A percentile compares a stretch with the other conserved stretches of the same genome.
Conservation (phyloP, 2,113 vertebrate species). For the Neofelis nebulosa region DNA sequence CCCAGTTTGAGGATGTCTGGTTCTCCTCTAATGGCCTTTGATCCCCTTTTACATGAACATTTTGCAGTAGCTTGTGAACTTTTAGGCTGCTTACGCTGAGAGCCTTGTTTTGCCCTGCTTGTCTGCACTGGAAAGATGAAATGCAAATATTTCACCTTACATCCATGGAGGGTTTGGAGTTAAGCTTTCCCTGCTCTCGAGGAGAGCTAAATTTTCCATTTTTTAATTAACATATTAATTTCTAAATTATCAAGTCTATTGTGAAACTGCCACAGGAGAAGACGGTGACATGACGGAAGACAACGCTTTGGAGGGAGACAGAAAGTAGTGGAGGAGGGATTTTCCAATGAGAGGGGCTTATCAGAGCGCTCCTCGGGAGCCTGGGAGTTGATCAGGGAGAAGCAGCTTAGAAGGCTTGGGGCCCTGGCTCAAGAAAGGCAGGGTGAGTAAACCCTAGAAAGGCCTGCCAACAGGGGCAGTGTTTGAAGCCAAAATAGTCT, state of each 20-base stretch:
- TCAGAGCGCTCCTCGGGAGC: too few relatives aligned
- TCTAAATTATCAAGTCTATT: neutral
- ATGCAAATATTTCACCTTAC: neutral
- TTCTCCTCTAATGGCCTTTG: slow-evolving; percentile 15
- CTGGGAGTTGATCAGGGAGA: neutral
- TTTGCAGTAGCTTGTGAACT: neutral
- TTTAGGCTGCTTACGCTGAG: neutral
- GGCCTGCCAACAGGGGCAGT: neutral
- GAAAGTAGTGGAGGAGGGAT: neutral
- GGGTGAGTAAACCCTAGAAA: neutral
- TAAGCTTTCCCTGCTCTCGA: neutral
- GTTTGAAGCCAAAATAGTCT: neutral
- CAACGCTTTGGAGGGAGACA: neutral
- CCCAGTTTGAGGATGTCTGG: slow-evolving; percentile 21
- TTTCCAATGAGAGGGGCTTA: neutral
- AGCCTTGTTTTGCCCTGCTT: neutral
- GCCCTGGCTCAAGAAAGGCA: neutral
- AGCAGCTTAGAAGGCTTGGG: neutral
- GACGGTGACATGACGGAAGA: neutral
- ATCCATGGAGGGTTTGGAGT: neutral
- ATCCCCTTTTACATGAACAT: slow-evolving; percentile 4
- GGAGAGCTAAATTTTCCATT: neutral
- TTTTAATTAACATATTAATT: slow-evolving; percentile 29
- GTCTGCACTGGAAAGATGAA: neutral
- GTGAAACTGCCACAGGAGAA: neutral